phyloP scores from a whole-genome alignment of 2,113 vertebrate species.

The Phyllostomus discolor region DNA sequence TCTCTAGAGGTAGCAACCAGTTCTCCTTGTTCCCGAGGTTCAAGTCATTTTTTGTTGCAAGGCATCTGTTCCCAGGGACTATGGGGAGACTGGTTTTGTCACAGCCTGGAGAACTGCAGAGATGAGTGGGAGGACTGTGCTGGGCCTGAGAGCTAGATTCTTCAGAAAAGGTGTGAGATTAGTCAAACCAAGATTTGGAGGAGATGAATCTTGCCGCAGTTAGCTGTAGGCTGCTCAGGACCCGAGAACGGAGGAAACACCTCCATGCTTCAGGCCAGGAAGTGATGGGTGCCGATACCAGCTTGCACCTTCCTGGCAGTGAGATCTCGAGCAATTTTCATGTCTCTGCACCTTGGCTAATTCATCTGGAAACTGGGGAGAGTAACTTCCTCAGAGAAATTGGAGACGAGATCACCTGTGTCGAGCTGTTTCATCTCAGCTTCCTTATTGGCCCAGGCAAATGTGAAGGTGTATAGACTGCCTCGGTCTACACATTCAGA shows the following conservation, averaged over 20 bases:
- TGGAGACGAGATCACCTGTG: background rate
- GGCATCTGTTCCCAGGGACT: constrained; percentile 36
- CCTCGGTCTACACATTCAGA: background rate
- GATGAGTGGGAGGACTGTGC: background rate
- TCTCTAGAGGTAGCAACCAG: background rate
- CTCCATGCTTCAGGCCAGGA: background rate
- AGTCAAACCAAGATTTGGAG: constrained; percentile 7
- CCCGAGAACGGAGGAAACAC: background rate
- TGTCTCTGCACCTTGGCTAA: background rate
- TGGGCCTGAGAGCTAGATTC: constrained; percentile 7
- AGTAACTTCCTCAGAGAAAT: background rate
- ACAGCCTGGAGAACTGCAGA: background rate
- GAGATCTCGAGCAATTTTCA: background rate
- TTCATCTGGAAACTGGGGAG: background rate
- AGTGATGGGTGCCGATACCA: background rate
- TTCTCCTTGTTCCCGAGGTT: background rate
- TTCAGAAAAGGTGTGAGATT: constrained; percentile 48
- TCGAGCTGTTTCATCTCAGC: background rate
- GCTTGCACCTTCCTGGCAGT: background rate
- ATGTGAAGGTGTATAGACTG: rapidly evolving
- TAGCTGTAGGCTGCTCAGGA: background rate
- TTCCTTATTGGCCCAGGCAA: background rate
- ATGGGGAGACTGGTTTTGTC: constrained; percentile 3
- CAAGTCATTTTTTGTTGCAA: background rate
- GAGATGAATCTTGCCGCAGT: background rate